These are phyloP conservation scores for Lasioglossum baleicum DNA, from an alignment of 1,140 invertebrate genomes.

Conservation along the genomic window DNA sequence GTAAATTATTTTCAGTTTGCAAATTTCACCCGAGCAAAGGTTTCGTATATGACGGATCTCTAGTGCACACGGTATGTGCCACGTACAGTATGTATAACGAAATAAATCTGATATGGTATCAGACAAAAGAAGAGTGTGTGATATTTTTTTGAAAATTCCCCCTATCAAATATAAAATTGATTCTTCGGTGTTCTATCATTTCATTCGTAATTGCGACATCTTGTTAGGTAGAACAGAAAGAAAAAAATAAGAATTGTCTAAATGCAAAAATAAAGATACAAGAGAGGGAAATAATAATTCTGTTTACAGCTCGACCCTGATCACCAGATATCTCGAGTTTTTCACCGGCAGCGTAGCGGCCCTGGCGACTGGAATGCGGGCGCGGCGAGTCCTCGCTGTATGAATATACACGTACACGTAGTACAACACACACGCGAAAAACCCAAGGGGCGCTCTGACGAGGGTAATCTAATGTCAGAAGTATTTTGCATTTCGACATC, in stretches of 20 bases:
- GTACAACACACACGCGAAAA: constrained; percentile 43
- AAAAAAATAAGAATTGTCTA: not conserved
- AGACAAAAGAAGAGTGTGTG: too few species aligned
- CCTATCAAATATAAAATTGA: not conserved
- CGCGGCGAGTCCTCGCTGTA: constrained; percentile 75
- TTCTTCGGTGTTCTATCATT: not conserved
- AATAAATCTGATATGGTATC: too few species aligned
- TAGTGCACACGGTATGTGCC: too few species aligned
- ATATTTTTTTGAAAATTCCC: not conserved
- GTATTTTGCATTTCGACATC: constrained; percentile 7
- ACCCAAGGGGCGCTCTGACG: constrained; percentile 57
- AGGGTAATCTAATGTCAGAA: constrained; percentile 31
- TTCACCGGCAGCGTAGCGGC: constrained; percentile 72
- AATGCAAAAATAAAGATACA: not conserved
- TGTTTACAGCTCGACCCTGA: constrained; percentile 62
- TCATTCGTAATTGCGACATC: not conserved
- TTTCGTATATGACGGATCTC: too few species aligned
- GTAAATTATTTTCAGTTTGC: too few species aligned
- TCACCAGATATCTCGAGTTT: constrained; percentile 71
- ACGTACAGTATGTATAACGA: too few species aligned
- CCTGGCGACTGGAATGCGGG: constrained; percentile 79
- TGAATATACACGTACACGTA: constrained; percentile 50
- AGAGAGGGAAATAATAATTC: constrained; percentile 24
- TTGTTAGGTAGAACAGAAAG: not conserved
- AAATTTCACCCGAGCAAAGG: too few species aligned